Evolutionary conservation across 2,113 vertebrate species (phyloP).

Genomic region (Ptilorrhoa leucosticta): DNA sequence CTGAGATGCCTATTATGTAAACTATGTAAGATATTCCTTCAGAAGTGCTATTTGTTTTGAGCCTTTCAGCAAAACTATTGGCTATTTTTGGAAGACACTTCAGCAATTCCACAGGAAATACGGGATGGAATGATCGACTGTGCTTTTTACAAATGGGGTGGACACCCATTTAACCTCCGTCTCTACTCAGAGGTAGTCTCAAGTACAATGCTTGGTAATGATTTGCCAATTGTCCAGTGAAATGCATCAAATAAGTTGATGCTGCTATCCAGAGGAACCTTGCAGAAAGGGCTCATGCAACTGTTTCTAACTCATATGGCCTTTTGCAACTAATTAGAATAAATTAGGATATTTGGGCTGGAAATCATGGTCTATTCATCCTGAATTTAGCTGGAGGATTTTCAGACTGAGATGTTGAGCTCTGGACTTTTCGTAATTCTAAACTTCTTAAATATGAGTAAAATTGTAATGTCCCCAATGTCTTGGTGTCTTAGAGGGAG

Average conservation of each 20-base stretch:
- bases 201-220: background rate
- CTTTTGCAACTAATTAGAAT: background rate
- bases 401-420: background rate
- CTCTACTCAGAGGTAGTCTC: background rate
- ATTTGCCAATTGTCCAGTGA: background rate
- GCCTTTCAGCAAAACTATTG: slow-evolving; percentile 1
- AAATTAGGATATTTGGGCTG: background rate
- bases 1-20: slow-evolving; percentile 32
- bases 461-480: background rate
- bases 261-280: background rate
- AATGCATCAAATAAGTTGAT: background rate
- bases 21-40: slow-evolving; percentile 37
- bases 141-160: background rate
- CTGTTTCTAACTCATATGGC: background rate
- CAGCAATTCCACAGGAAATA: background rate
- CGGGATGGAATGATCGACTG: background rate
- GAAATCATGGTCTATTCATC: rapidly evolving
- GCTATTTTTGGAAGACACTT: slow-evolving; percentile 17
- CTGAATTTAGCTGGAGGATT: background rate
- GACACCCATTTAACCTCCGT: background rate
- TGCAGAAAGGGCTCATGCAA: background rate
- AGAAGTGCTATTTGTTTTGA: slow-evolving; percentile 29
- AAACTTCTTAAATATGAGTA: background rate
- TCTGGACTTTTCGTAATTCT: background rate
- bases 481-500: background rate